Evolutionary conservation across 2,888 invertebrate species (phyloP), one percentile per base, ranked within the genome.

Genomic region (Netelia virgata): DNA sequence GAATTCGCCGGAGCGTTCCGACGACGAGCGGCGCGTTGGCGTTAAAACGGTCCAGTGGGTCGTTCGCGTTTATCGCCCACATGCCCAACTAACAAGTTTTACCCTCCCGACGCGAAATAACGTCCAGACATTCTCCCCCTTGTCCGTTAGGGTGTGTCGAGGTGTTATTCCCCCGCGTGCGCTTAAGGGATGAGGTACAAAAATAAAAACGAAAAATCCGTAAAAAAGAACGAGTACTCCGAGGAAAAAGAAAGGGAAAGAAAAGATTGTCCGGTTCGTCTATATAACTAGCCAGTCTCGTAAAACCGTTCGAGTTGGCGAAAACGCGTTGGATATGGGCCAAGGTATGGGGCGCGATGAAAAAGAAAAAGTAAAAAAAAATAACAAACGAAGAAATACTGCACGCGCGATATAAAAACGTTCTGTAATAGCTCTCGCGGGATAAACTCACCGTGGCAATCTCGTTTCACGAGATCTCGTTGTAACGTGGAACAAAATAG

Each of bases 391-490:
- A 66, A 18, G 47, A 41, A 66, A 68, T 66, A 70, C 41, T 75
- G 47, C 69, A 64, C 68, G 20, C 20, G 53, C 59, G 69, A 55
- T 70, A 75, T 75, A 72, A 80, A 80, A 76, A 72, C 59, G 28
- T 75, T 72, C 53, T 3, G 47, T 75, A 47, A 80, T 80, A 73
- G 66, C 79, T 72, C 66, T 72, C 75, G 18, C 63, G 82, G 64
- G 82, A 76, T 72, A 50, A 72, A 59, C 23, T 66, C 70, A 72
- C 50, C 64, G 16, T 28, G 75, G 23, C 75, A 72, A 83, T 83
- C 76, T 76, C 75, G 53, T 80, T 76, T 76, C 68, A 57, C 50
- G 69, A 23, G 57, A 43, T 36, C 28, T 47, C 47, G 66, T 64
- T 55, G 10, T 14, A 20, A 43, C 9, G 18, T 20, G 57, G 10